phyloP scores from a whole-genome alignment of 2,113 vertebrate species.

The Eupsittula cactorum region DNA sequence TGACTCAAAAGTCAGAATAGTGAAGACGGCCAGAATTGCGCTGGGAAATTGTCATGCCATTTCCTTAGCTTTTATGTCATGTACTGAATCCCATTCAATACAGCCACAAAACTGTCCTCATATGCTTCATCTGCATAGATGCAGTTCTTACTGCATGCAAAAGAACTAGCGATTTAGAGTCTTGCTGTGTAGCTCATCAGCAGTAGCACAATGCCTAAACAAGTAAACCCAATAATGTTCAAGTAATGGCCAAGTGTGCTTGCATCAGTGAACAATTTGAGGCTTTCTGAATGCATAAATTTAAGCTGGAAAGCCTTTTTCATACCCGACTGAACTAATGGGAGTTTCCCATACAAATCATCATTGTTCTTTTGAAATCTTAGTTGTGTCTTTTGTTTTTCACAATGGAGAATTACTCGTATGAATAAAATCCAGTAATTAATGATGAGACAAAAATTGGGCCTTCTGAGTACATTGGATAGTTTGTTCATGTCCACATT shows the following conservation, averaged over 20 bases:
- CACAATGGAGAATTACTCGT: conserved; percentile 52
- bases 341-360: conserved; percentile 52
- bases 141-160: not conserved
- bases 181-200: not conserved
- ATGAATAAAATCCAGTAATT: conserved; percentile 58
- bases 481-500: not conserved
- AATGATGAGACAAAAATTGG: conserved; percentile 25
- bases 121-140: not conserved
- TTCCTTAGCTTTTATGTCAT: not conserved
- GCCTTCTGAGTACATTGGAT: not conserved
- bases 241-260: not conserved
- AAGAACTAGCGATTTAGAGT: not conserved
- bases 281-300: conserved; percentile 36
- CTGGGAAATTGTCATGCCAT: not conserved
- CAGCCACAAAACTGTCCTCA: not conserved
- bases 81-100: not conserved
- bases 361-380: conserved; percentile 63
- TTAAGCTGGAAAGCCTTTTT: not conserved
- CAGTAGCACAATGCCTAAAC: not conserved
- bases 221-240: not conserved
- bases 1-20: not conserved
- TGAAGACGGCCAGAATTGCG: not conserved
- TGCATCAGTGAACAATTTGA: conserved; percentile 54
- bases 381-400: conserved; percentile 64
- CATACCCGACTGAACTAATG: conserved; percentile 40